A percentile compares a stretch with the other conserved stretches of the same genome.
These are phyloP conservation scores for Dolichoris vasculosae DNA, from an alignment of 1,140 invertebrate genomes.

Conservation along the genomic window DNA sequence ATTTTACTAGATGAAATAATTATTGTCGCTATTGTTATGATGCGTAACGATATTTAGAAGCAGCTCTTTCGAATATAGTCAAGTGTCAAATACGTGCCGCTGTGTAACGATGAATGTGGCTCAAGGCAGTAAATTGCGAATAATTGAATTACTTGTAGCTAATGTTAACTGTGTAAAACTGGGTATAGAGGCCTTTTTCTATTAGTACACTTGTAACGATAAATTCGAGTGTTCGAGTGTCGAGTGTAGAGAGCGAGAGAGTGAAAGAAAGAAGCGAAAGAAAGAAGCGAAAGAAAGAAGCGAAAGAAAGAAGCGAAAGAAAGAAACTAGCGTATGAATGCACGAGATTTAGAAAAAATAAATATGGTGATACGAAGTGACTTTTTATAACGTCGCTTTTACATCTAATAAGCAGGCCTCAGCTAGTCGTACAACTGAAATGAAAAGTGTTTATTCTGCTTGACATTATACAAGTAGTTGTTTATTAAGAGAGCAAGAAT, in stretches of 20 bases:
- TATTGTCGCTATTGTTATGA: conserved; percentile 38
- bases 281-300: conserved; percentile 3
- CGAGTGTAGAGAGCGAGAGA: conserved; percentile 22
- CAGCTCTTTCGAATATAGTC: conserved; percentile 47
- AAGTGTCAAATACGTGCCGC: conserved; percentile 49
- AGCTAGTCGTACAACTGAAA: conserved; percentile 68
- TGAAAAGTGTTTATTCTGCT: conserved; percentile 58
- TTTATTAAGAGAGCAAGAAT: conserved; percentile 50
- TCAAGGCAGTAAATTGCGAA: conserved; percentile 42
- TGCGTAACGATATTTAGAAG: conserved; percentile 46
- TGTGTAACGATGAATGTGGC: conserved; percentile 38
- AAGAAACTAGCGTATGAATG: background rate
- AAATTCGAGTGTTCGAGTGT: too few relatives aligned
- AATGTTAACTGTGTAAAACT: conserved; percentile 56
- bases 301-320: background rate
- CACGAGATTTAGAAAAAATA: conserved; percentile 33
- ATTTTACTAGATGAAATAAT: conserved; percentile 43
- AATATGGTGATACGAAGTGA: conserved; percentile 49
- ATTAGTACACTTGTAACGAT: conserved; percentile 51
- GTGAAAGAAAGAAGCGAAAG: conserved; percentile 1
- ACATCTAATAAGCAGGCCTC: conserved; percentile 64
- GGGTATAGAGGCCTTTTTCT: conserved; percentile 64
- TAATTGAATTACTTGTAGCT: conserved; percentile 51
- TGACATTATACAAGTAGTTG: conserved; percentile 57
- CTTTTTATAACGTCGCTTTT: conserved; percentile 53